These are phyloP conservation scores for Lasioglossum leucozonium DNA, from an alignment of 2,888 invertebrate species.

Conservation along the genomic window DNA sequence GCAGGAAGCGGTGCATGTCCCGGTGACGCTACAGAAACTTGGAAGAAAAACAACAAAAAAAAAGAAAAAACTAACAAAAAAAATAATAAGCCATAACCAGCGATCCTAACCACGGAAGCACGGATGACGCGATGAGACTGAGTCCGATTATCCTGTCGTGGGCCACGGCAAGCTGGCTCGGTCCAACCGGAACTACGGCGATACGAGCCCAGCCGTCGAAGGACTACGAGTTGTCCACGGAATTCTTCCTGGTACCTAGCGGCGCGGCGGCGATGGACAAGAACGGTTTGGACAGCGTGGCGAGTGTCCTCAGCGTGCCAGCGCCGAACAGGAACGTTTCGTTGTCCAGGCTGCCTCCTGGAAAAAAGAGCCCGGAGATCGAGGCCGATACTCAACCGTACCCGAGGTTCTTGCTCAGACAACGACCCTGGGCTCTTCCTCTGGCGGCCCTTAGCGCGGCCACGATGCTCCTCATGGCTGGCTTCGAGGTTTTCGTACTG, in stretches of 20 bases:
- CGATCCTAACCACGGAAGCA: constrained; percentile 42
- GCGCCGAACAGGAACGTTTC: constrained; percentile 80
- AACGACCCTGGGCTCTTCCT: constrained; percentile 96
- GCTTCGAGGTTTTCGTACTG: constrained; percentile 95
- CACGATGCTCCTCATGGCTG: constrained; percentile 93
- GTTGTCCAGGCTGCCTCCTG: constrained; percentile 74
- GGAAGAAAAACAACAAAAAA: constrained; percentile 12
- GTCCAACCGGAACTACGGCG: constrained; percentile 72
- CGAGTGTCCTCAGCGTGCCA: constrained; percentile 83
- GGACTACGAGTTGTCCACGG: constrained; percentile 91
- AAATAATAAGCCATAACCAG: constrained; percentile 16
- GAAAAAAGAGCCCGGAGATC: constrained; percentile 67
- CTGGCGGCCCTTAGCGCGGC: constrained; percentile 93
- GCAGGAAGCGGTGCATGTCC: constrained; percentile 68
- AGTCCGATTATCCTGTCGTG: constrained; percentile 82
- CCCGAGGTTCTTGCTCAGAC: constrained; percentile 86
- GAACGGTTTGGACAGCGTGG: constrained; percentile 76
- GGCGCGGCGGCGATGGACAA: constrained; percentile 82
- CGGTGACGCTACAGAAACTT: constrained; percentile 65
- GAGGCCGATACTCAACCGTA: constrained; percentile 61
- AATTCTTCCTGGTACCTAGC: constrained; percentile 92
- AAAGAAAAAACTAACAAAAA: too few relatives aligned
- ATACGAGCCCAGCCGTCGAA: constrained; percentile 80
- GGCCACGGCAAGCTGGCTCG: constrained; percentile 83
- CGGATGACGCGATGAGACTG: constrained; percentile 77